These are phyloP conservation scores for Zelostemma sp. DNA, from an alignment of 1,140 invertebrate species.

Conservation along the genomic window DNA sequence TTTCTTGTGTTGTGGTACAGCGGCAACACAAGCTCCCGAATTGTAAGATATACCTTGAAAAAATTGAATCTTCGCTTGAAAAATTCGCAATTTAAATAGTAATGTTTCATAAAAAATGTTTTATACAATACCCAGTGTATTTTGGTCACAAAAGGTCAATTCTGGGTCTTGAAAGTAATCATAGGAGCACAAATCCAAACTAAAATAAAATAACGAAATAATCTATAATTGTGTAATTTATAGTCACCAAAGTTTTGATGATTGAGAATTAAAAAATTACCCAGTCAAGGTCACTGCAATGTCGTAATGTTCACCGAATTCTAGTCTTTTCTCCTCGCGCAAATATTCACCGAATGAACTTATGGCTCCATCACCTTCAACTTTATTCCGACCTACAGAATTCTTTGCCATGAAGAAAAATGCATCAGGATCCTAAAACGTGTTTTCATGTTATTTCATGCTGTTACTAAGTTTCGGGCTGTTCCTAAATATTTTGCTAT, in stretches of 20 bases:
- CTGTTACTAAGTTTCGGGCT: too few species aligned
- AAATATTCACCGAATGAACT: constrained; percentile 51
- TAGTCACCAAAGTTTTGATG: not conserved
- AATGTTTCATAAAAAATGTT: too few species aligned
- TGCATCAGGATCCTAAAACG: constrained; percentile 49
- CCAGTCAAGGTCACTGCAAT: constrained; percentile 34
- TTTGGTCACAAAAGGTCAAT: constrained; percentile 10
- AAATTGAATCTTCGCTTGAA: too few species aligned
- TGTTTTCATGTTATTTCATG: too few species aligned
- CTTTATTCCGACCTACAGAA: constrained; percentile 15
- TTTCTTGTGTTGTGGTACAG: too few species aligned
- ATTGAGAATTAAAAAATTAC: constrained; percentile 17
- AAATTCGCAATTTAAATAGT: too few species aligned
- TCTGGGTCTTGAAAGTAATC: not conserved
- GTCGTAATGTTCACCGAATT: constrained; percentile 34
- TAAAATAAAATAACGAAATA: constrained; percentile 9
- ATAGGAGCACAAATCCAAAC: constrained; percentile 16
- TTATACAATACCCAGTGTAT: constrained; percentile 13
- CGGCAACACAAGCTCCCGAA: too few species aligned
- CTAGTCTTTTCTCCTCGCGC: constrained; percentile 40
- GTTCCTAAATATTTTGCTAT: constrained; percentile 14
- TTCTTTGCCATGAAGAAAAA: constrained; percentile 48
- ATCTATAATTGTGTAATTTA: not conserved
- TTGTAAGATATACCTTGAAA: too few species aligned
- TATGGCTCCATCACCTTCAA: constrained; percentile 54